Percentiles rank a stretch among this genome's conserved stretches.
Conservation (phyloP, 2,888 invertebrate genomes). For the Theretra japonica region DNA sequence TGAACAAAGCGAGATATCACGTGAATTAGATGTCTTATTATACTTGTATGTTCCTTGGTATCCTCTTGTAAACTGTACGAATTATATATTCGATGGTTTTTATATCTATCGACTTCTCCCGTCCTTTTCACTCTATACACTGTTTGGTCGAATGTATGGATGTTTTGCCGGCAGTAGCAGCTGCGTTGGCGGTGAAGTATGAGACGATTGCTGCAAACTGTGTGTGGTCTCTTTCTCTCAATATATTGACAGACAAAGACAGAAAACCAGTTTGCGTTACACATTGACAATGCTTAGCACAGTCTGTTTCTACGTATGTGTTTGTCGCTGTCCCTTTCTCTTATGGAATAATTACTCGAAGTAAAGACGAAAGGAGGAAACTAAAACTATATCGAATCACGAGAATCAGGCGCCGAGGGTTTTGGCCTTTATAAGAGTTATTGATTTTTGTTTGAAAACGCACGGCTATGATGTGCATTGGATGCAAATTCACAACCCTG, state of each 20-base stretch:
- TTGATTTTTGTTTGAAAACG: neutral
- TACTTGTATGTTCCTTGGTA: neutral
- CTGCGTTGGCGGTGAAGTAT: neutral
- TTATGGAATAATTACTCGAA: neutral
- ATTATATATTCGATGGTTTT: slow-evolving; percentile 14
- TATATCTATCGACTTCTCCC: slow-evolving; percentile 15
- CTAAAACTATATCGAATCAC: neutral
- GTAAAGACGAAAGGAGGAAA: slow-evolving; percentile 8
- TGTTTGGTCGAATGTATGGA: neutral
- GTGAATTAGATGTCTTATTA: neutral
- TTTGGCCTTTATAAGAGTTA: neutral
- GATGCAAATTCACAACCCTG: neutral
- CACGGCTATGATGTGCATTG: neutral
- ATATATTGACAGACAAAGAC: slow-evolving; percentile 31
- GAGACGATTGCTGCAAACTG: slow-evolving; percentile 31
- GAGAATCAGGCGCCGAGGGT: neutral
- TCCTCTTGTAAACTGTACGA: slow-evolving; percentile 1
- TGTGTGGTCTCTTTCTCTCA: slow-evolving; percentile 32
- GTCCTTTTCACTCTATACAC: slow-evolving; percentile 1
- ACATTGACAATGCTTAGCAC: neutral
- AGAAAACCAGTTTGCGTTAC: slow-evolving; percentile 28
- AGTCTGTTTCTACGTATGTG: neutral
- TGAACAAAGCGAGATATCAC: neutral
- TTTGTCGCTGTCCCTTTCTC: slow-evolving; percentile 21
- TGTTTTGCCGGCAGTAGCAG: slow-evolving; percentile 12